Conservation (phyloP, 92 coral and sea anemone genomes). For the Epizoanthus fatuus region DNA sequence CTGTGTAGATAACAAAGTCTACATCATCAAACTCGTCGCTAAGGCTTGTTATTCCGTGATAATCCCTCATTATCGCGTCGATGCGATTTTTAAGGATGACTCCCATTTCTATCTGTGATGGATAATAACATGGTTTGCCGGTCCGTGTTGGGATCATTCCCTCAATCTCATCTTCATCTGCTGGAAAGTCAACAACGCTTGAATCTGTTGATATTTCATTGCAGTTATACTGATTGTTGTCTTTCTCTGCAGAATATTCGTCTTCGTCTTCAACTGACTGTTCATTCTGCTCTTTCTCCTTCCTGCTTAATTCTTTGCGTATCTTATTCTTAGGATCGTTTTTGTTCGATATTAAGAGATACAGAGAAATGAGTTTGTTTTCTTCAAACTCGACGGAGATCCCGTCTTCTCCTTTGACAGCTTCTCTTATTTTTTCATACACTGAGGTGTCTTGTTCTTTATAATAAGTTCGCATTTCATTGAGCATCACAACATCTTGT, state of each 20-base stretch:
- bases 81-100: constrained; percentile 54
- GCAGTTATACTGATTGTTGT: neutral
- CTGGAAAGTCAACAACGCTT: constrained; percentile 10
- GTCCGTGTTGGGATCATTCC: constrained; percentile 30
- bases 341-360: constrained; percentile 21
- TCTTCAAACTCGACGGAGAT: constrained; percentile 11
- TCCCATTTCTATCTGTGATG: constrained; percentile 69
- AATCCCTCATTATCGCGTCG: constrained; percentile 57
- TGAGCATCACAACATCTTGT: neutral
- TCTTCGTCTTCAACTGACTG: neutral
- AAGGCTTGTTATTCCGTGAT: constrained; percentile 46
- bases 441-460: neutral
- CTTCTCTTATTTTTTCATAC: neutral
- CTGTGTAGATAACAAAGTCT: constrained; percentile 65
- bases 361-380: constrained; percentile 3
- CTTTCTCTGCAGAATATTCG: constrained; percentile 8
- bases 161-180: constrained; percentile 47
- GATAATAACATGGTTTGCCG: constrained; percentile 58
- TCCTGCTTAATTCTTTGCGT: constrained; percentile 22
- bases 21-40: constrained; percentile 54
- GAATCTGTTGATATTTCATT: neutral
- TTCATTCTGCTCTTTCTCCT: neutral
- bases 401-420: neutral
- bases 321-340: constrained; percentile 14
- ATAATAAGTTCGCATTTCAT: neutral